phyloP scores from a whole-genome alignment of 2,888 invertebrate genomes.

The Caenorhabditis sp. region DNA sequence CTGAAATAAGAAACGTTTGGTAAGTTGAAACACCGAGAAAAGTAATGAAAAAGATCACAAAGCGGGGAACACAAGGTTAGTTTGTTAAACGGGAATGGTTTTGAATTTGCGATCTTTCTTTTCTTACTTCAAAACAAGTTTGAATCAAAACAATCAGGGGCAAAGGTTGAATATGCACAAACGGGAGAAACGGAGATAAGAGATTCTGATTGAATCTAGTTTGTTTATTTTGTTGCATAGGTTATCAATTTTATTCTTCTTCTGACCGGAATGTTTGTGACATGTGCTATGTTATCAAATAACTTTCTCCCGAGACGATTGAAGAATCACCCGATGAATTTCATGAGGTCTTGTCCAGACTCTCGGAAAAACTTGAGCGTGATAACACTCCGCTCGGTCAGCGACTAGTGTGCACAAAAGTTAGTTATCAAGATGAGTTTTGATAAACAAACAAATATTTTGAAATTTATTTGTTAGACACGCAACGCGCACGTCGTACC shows the following conservation, averaged over 20 bases:
- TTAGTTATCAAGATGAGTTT: slow-evolving; percentile 17
- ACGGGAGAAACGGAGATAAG: slow-evolving; percentile 15
- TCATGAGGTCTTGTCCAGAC: slow-evolving; percentile 9
- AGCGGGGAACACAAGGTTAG: not conserved
- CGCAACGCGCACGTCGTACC: slow-evolving; percentile 30
- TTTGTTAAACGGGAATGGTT: not conserved
- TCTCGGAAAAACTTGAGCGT: slow-evolving; percentile 26
- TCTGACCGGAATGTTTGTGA: not conserved
- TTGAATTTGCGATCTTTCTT: not conserved
- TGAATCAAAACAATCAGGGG: not conserved
- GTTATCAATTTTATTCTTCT: not conserved
- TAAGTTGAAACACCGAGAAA: not conserved
- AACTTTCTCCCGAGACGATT: not conserved
- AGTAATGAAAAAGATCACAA: not conserved
- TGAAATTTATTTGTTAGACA: slow-evolving; percentile 5
- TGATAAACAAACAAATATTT: slow-evolving; percentile 7
- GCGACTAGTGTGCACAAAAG: slow-evolving; percentile 9
- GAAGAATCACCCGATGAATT: not conserved
- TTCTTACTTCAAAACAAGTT: too few species aligned
- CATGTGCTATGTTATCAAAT: not conserved
- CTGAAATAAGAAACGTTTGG: slow-evolving; percentile 35
- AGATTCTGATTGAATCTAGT: slow-evolving; percentile 5
- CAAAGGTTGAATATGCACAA: not conserved
- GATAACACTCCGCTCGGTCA: slow-evolving; percentile 11
- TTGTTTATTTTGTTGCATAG: slow-evolving; percentile 2